Base-by-base conservation (phyloP, 1,140 invertebrate species). In the Coenobita brevimanus region DNA sequence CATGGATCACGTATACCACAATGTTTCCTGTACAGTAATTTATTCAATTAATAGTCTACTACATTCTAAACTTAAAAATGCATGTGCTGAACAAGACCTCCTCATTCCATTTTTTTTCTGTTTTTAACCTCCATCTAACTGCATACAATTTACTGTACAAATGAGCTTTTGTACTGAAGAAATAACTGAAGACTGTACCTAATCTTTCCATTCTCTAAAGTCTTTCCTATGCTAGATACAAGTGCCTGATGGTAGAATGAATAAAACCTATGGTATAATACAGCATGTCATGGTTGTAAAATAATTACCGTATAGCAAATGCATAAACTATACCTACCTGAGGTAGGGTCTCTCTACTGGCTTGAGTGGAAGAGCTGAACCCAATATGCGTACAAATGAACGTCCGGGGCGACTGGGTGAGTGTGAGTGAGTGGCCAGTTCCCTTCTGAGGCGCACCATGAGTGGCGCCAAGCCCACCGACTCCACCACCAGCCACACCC, bases 291-390 rank as follows among this genome's bases (percentile, higher is more conserved):
- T 50, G 21, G 10, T 24, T 6, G 27, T 10, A n/a, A 10, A 15
- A 30, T 30, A 17, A 73, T 30, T 8, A 73, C 2, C 21, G 24
- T 13, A 10, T 13, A 75, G 1, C 21, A 24, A 46, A 50, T 41
- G 41, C 3, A 46, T 64, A 0, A 64, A 21, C 1, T 21, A 17
- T 33, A n/a, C 36, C 17, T 81, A 87, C 85, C 85, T 87, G 13
- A 87, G 43, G 57, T 87, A 87, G 1, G 85, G 85, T 36, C 85
- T 71, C 50, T 87, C 54, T n/a, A 87, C 76, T 21, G 85, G 76
- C 13, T 73, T 87, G 15, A 87, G 33, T n/a, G 85, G 85, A 13
- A 87, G 17, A 2, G 69, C 85, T 6, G 85, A 87, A 21, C 85
- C 85, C 17, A 87, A 3, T 38, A 81, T 80, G 30, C 85, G 76